These are phyloP conservation scores for Enteromius anoplus DNA, from an alignment of 2,797 vertebrate genomes.

Conservation along the genomic window DNA sequence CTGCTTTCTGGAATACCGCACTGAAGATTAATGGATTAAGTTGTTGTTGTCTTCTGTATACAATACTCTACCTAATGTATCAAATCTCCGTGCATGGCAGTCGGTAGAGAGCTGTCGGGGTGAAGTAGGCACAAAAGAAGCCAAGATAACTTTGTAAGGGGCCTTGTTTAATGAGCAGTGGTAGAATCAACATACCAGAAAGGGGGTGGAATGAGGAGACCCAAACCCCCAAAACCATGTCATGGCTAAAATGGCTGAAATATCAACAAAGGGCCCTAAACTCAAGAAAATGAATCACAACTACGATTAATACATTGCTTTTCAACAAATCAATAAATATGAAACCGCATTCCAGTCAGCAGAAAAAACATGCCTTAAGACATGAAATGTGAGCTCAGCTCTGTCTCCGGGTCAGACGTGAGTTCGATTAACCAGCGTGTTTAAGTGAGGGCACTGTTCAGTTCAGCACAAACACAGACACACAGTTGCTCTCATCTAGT, in stretches of 20 bases:
- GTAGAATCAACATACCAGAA: not conserved
- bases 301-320: not conserved
- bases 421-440: conserved; percentile 12
- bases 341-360: not conserved
- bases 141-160: conserved; percentile 27
- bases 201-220: not conserved
- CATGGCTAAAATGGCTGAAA: not conserved
- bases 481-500: conserved; percentile 44
- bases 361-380: not conserved
- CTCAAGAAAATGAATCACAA: too few species aligned
- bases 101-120: not conserved
- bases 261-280: not conserved
- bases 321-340: not conserved
- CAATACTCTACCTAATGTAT: not conserved
- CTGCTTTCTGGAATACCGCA: too few species aligned
- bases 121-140: conserved; percentile 1
- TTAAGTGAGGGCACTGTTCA: not conserved
- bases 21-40: not conserved
- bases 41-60: conserved; percentile 21
- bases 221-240: not conserved
- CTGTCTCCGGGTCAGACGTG: not conserved
- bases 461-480: conserved; percentile 21
- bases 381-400: conserved; percentile 18
- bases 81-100: not conserved
- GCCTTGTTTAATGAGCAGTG: not conserved